Conservation (phyloP, 2,113 vertebrate genomes). For the Psilopsiagon aymara region DNA sequence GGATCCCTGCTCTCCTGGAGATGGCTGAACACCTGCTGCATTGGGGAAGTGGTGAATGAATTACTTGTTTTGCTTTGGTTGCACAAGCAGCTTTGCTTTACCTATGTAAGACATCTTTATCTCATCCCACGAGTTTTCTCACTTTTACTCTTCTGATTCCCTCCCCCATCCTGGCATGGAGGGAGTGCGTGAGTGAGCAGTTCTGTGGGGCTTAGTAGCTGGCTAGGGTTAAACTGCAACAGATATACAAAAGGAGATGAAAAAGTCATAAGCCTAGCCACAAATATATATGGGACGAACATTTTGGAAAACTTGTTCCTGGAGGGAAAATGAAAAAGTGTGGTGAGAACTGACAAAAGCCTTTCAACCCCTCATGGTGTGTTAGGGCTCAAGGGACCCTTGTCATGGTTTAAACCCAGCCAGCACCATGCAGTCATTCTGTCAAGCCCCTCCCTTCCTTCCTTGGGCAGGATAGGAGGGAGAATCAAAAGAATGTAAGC, state of each 20-base stretch:
- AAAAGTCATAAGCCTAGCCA: not conserved
- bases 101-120: not conserved
- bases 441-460: not conserved
- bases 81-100: not conserved
- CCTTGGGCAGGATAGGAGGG: not conserved
- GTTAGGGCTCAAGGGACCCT: accelerated
- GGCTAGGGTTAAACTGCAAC: not conserved
- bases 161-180: not conserved
- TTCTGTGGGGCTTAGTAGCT: not conserved
- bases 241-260: not conserved
- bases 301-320: not conserved
- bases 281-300: not conserved
- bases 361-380: accelerated
- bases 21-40: not conserved
- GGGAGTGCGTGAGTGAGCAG: not conserved
- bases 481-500: not conserved
- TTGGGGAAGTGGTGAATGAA: not conserved
- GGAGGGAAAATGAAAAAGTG: not conserved
- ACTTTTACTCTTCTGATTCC: not conserved
- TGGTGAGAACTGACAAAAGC: not conserved
- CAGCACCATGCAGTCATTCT: not conserved
- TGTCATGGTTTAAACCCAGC: not conserved
- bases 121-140: not conserved
- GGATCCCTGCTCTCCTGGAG: not conserved
- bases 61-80: not conserved